Conservation (phyloP, 2,113 vertebrate species). For the Fregata magnificens region DNA sequence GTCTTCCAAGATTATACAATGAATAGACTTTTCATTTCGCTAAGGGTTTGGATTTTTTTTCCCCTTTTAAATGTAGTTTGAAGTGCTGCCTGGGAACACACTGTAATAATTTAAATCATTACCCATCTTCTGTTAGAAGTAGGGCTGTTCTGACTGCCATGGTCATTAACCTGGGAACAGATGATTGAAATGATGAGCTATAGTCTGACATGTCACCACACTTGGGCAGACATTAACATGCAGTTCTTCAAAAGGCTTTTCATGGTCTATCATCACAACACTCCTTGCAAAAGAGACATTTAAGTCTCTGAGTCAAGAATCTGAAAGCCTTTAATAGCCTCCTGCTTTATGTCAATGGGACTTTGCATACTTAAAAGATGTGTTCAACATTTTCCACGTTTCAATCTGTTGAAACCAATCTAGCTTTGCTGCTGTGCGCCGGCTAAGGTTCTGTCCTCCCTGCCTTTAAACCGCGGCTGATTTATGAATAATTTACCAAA, state of each 20-base stretch:
- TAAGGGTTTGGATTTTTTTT: background rate
- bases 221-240: background rate
- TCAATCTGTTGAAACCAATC: background rate
- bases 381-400: background rate
- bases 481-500: constrained; percentile 2
- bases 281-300: background rate
- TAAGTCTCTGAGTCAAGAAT: background rate
- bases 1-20: constrained; percentile 39
- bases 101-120: constrained; percentile 10
- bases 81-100: constrained; percentile 29
- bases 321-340: background rate
- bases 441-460: background rate
- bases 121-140: background rate
- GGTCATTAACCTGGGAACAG: constrained; percentile 8
- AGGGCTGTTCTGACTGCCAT: background rate
- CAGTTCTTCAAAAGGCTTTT: background rate
- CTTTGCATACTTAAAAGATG: background rate
- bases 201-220: background rate
- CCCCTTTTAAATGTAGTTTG: background rate
- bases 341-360: background rate
- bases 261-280: background rate
- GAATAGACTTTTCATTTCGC: constrained; percentile 40
- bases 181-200: background rate
- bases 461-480: background rate
- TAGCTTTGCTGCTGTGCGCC: background rate